Evolutionary conservation across 2,797 vertebrate genomes (phyloP).

Genomic region (Sebastes taczanowskii): DNA sequence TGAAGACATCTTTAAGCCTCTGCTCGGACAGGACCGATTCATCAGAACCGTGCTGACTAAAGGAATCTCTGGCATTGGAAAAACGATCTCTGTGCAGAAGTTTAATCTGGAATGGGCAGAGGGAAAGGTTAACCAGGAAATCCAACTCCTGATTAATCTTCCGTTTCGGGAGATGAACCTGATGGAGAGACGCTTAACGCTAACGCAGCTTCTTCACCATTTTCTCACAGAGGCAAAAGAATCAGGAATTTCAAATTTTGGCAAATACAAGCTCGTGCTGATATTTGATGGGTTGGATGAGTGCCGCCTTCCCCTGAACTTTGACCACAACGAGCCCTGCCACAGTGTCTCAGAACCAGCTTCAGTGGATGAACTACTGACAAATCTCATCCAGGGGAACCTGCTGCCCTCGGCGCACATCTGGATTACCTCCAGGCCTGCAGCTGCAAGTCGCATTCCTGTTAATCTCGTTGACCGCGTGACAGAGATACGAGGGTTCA

Average conservation of each 20-base stretch:
- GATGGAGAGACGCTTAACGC: background rate
- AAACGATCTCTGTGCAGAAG: conserved; percentile 32
- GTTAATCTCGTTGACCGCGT: background rate
- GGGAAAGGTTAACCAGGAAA: conserved; percentile 26
- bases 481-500: conserved; percentile 44
- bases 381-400: conserved; percentile 26
- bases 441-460: conserved; percentile 32
- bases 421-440: conserved; percentile 43
- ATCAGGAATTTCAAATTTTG: conserved; percentile 11
- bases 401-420: conserved; percentile 33
- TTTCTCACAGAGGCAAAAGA: conserved; percentile 24
- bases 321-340: background rate
- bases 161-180: conserved; percentile 43
- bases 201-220: conserved; percentile 23
- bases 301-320: conserved; percentile 27
- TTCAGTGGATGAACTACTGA: conserved; percentile 20
- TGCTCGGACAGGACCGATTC: background rate
- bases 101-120: conserved; percentile 41
- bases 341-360: background rate
- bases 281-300: conserved; percentile 47
- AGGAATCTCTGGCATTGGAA: conserved; percentile 40
- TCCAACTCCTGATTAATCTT: conserved; percentile 30
- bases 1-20: conserved; percentile 37
- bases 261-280: conserved; percentile 25
- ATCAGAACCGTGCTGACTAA: conserved; percentile 25